Percentiles rank a stretch among this genome's conserved stretches.
Conservation (phyloP, 2,888 invertebrate species). For the Dolomedes plantarius region DNA sequence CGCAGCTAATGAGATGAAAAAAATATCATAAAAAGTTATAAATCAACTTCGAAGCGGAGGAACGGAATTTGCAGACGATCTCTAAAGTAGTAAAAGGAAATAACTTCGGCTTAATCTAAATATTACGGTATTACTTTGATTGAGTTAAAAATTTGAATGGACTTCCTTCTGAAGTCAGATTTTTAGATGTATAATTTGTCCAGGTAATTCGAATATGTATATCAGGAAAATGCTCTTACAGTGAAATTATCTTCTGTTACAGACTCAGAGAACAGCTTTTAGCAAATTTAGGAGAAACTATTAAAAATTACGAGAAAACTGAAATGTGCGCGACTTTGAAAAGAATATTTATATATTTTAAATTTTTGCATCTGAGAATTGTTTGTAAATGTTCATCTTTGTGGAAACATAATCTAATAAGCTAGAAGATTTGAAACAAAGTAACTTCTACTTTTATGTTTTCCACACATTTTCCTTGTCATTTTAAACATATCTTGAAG, state of each 20-base stretch:
- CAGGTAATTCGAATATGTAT: slow-evolving; percentile 1
- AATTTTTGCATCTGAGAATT: too few relatives aligned
- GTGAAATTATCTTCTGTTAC: background rate
- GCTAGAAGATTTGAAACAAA: too few relatives aligned
- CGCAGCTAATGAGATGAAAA: background rate
- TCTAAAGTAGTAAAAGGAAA: slow-evolving; percentile 3
- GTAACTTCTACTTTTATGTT: too few relatives aligned
- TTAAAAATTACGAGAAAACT: too few relatives aligned
- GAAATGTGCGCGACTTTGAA: too few relatives aligned
- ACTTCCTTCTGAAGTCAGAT: background rate
- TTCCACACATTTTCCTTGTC: too few relatives aligned
- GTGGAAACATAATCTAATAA: too few relatives aligned
- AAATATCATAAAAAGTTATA: background rate
- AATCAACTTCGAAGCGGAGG: slow-evolving; percentile 6
- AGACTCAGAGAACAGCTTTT: background rate
- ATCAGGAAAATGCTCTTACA: slow-evolving; percentile 8
- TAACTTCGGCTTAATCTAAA: slow-evolving; percentile 11
- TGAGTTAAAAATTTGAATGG: slow-evolving; percentile 10
- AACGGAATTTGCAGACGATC: slow-evolving; percentile 8
- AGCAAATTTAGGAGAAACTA: background rate
- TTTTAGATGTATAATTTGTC: background rate
- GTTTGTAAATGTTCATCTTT: too few relatives aligned
- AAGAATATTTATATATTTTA: too few relatives aligned
- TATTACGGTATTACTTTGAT: slow-evolving; percentile 5
- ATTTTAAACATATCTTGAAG: too few relatives aligned